Percentiles rank a stretch among this genome's conserved stretches.
phyloP scores from a whole-genome alignment of 2,797 vertebrate species.

The Crax fasciolata region DNA sequence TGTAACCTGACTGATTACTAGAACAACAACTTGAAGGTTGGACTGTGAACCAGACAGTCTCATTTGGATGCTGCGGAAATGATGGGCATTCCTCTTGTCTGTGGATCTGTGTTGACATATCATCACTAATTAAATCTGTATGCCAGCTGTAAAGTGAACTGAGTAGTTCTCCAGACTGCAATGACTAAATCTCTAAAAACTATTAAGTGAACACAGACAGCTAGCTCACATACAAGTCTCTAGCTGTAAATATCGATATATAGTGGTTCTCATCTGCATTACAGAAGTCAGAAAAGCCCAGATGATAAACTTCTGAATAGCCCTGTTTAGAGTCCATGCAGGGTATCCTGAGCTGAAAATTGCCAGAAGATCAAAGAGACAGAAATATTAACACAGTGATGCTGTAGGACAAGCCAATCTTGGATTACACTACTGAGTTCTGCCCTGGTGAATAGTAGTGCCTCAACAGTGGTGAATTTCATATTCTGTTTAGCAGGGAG shows the following conservation, averaged over 20 bases:
- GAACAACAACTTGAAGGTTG: not conserved
- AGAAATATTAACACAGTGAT: not conserved
- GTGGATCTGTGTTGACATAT: not conserved
- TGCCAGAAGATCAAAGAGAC: not conserved
- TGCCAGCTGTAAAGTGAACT: not conserved
- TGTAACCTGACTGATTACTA: not conserved
- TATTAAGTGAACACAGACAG: accelerated
- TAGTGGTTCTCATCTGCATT: not conserved
- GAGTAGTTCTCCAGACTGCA: accelerated
- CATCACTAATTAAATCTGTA: not conserved
- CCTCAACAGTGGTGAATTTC: not conserved
- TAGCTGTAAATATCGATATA: not conserved
- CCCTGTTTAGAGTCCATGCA: not conserved
- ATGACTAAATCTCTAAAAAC: not conserved
- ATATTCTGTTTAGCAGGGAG: not conserved
- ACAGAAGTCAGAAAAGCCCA: not conserved
- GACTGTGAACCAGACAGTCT: not conserved
- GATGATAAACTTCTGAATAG: not conserved
- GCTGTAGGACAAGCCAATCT: slow-evolving; percentile 4
- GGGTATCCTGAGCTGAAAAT: not conserved
- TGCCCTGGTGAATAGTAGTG: not conserved
- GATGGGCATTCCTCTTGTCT: not conserved
- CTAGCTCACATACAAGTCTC: not conserved
- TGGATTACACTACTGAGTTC: not conserved
- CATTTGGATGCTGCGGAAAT: not conserved